Percentiles rank a stretch among this genome's conserved stretches.
phyloP scores from a whole-genome alignment of 1,140 invertebrate genomes.

The Pogonognathellus flavescens region DNA sequence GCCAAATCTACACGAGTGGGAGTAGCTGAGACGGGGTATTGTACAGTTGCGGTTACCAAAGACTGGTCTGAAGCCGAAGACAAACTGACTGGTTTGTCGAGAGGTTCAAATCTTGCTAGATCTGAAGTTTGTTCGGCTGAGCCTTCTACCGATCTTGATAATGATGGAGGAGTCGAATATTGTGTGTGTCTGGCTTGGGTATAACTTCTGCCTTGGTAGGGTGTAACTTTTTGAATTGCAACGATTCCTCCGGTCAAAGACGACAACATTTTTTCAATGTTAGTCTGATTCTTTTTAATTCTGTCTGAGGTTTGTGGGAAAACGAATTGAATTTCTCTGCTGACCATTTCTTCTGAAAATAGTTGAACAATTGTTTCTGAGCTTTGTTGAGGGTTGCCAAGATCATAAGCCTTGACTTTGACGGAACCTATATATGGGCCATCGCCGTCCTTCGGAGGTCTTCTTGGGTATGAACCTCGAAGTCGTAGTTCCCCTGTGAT shows the following conservation, averaged over 20 bases:
- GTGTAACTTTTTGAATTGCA: conserved; percentile 21
- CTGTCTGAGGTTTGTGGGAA: conserved; percentile 56
- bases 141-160: neutral
- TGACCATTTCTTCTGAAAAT: conserved; percentile 64
- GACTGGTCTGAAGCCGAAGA: conserved; percentile 60
- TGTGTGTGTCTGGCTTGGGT: neutral
- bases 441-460: conserved; percentile 32
- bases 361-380: conserved; percentile 61
- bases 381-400: conserved; percentile 58
- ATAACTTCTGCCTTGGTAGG: neutral
- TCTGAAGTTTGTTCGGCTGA: neutral
- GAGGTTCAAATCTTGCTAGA: neutral
- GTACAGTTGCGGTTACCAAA: conserved; percentile 61
- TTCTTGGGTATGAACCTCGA: conserved; percentile 28
- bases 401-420: conserved; percentile 60
- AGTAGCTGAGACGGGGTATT: conserved; percentile 57
- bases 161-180: neutral
- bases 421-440: conserved; percentile 60
- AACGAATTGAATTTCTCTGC: conserved; percentile 62
- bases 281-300: conserved; percentile 57
- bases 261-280: conserved; percentile 63
- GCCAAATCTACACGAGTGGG: conserved; percentile 59
- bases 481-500: conserved; percentile 59
- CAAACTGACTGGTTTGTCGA: neutral
- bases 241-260: conserved; percentile 61